phyloP scores from a whole-genome alignment of 2,113 vertebrate genomes.

The Tonatia bakeri region DNA sequence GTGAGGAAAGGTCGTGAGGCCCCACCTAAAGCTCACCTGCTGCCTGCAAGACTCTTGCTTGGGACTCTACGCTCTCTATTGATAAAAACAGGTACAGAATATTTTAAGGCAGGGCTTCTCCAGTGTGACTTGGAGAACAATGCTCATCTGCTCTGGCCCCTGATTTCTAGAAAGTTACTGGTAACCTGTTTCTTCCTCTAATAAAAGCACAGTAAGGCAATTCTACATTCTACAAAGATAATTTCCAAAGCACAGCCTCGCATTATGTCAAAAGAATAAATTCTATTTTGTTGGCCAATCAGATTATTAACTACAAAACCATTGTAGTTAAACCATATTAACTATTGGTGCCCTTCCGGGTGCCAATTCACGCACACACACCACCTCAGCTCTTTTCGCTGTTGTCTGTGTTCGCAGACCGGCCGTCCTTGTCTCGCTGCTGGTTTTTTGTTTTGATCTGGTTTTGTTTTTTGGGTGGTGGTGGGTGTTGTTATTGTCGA shows the following conservation, averaged over 20 bases:
- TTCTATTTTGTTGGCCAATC: not conserved
- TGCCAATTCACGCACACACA: not conserved
- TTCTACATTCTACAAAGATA: not conserved
- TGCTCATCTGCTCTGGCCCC: not conserved
- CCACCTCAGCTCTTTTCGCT: too few species aligned
- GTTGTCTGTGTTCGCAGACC: rapidly evolving
- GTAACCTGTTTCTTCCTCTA: not conserved
- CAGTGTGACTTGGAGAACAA: not conserved
- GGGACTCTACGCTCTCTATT: not conserved
- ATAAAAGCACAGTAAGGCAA: not conserved
- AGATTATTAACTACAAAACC: not conserved
- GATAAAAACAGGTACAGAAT: not conserved
- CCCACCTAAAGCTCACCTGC: not conserved
- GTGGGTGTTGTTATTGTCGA: not conserved
- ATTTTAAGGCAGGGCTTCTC: not conserved
- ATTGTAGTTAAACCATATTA: too few species aligned
- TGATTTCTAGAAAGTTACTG: not conserved
- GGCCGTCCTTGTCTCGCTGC: not conserved
- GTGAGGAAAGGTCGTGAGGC: not conserved
- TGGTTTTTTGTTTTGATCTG: not conserved
- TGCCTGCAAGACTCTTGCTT: not conserved
- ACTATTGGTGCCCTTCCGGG: rapidly evolving
- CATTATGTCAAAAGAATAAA: not conserved
- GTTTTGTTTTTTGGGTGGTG: not conserved
- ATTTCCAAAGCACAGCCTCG: not conserved